Evolutionary conservation across 1,140 invertebrate genomes (phyloP).

Genomic region (Periplaneta americana): DNA sequence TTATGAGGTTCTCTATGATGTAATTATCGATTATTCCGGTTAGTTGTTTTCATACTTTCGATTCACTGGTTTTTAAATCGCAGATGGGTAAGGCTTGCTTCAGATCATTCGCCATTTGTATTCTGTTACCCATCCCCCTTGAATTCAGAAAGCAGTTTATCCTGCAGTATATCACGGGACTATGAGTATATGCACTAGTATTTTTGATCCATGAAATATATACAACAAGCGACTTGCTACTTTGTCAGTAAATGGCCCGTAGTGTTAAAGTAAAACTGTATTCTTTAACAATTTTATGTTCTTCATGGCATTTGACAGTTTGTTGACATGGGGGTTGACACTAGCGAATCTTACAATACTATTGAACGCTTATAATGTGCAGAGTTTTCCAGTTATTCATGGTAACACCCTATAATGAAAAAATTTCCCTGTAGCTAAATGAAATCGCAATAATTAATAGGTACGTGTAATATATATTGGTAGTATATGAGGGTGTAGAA

Average conservation of each 20-base stretch:
- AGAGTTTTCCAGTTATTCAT: too few species aligned
- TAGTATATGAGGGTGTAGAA: too few species aligned
- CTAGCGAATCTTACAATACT: neutral
- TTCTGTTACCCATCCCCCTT: neutral
- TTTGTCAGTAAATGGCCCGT: too few species aligned
- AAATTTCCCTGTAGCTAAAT: too few species aligned
- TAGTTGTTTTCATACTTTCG: neutral
- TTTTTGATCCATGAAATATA: neutral
- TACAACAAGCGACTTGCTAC: too few species aligned
- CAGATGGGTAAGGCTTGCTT: neutral
- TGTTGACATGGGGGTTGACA: neutral
- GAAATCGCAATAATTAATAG: too few species aligned
- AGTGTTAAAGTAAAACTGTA: neutral
- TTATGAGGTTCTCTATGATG: neutral
- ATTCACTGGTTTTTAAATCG: neutral
- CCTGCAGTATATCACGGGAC: neutral
- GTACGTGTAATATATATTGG: too few species aligned
- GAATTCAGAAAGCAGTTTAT: neutral
- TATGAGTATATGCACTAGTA: neutral
- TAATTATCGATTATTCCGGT: neutral
- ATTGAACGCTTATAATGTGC: too few species aligned
- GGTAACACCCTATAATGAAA: too few species aligned
- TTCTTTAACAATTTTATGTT: neutral
- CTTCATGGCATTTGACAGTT: neutral
- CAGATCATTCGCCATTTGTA: neutral